Evolutionary conservation across 2,113 vertebrate species (phyloP).

Genomic region (Paradoxurus hermaphroditus): DNA sequence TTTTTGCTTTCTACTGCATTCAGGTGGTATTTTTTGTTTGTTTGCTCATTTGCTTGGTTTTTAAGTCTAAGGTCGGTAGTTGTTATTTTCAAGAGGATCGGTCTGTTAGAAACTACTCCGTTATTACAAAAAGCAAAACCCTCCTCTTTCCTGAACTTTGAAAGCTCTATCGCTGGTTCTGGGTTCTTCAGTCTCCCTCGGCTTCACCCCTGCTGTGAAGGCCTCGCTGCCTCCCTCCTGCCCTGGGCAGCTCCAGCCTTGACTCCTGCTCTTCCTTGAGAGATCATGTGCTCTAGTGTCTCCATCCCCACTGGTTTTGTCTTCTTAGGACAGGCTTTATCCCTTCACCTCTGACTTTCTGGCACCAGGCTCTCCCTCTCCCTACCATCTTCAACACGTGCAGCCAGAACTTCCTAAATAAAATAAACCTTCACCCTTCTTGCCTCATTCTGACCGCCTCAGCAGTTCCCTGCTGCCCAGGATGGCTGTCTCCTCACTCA

Average conservation of each 20-base stretch:
- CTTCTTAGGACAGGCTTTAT: not conserved
- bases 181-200: not conserved
- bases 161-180: not conserved
- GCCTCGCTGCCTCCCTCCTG: not conserved
- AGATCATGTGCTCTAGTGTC: not conserved
- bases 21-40: not conserved
- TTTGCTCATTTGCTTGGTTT: not conserved
- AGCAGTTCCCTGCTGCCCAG: accelerated
- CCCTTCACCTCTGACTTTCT: not conserved
- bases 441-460: not conserved
- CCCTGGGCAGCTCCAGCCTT: not conserved
- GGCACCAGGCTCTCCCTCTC: not conserved
- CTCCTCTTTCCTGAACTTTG: not conserved
- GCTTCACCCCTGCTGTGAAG: no score
- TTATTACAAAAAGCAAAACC: not conserved
- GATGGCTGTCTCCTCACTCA: not conserved
- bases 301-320: not conserved
- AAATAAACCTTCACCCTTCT: no score
- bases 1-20: not conserved
- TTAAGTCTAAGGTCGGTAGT: not conserved
- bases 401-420: no score
- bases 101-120: not conserved
- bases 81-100: not conserved
- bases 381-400: not conserved
- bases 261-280: not conserved